These are phyloP conservation scores for Esox lucius DNA, from an alignment of 2,797 vertebrate species.

Conservation along the genomic window DNA sequence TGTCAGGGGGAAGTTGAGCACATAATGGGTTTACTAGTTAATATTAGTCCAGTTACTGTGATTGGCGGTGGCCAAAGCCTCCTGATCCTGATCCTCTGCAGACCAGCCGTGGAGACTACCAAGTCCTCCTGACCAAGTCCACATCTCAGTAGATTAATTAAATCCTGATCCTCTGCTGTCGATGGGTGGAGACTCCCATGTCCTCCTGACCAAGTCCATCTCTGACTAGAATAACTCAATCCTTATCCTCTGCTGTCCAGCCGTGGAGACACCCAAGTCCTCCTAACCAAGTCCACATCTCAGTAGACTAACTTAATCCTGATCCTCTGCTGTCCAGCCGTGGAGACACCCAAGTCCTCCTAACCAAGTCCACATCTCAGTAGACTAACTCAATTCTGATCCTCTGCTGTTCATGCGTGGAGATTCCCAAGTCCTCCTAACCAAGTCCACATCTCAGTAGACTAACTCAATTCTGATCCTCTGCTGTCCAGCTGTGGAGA, in stretches of 20 bases:
- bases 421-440: too few species aligned
- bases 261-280: background rate
- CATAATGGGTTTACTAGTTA: conserved; percentile 68
- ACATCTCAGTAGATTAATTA: background rate
- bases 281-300: too few species aligned
- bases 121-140: background rate
- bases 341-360: background rate
- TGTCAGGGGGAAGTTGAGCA: conserved; percentile 34
- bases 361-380: background rate
- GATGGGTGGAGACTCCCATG: too few species aligned
- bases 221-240: too few species aligned
- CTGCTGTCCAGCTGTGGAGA: background rate
- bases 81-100: conserved; percentile 37
- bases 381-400: background rate
- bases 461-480: background rate
- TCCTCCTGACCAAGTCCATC: too few species aligned
- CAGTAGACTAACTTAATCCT: conserved; percentile 14
- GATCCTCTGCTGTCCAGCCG: conserved; percentile 19
- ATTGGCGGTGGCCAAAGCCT: conserved; percentile 35
- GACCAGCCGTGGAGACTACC: background rate
- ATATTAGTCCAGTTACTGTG: conserved; percentile 30
- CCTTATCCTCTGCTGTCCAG: background rate
- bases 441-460: too few species aligned
- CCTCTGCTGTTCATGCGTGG: too few species aligned
- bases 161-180: too few species aligned